These are phyloP conservation scores for Esox lucius DNA, from an alignment of 2,797 vertebrate genomes.

Conservation along the genomic window DNA sequence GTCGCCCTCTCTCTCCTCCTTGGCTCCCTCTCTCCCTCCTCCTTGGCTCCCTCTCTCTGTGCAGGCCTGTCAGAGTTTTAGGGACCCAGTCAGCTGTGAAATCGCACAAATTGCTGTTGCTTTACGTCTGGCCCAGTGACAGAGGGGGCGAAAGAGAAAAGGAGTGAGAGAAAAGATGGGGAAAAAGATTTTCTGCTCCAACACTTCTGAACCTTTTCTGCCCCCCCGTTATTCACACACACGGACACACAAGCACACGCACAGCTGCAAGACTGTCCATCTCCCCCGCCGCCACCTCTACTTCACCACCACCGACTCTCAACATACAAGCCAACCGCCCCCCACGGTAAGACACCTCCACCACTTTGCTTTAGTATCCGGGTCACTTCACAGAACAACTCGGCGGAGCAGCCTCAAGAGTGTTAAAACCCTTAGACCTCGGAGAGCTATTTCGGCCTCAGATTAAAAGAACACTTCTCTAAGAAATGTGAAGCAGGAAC, in stretches of 20 bases:
- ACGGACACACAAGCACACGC: slow-evolving; percentile 49
- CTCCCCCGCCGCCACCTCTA: slow-evolving; percentile 4
- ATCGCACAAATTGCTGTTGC: slow-evolving; percentile 84
- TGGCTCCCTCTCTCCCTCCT: slow-evolving; percentile 32
- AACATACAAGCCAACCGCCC: slow-evolving; percentile 50
- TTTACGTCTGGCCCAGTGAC: slow-evolving; percentile 74
- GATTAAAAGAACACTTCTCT: slow-evolving; percentile 48
- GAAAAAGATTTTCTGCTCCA: slow-evolving; percentile 76
- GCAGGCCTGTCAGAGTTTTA: slow-evolving; percentile 79
- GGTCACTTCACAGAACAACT: slow-evolving; percentile 77
- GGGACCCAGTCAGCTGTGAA: slow-evolving; percentile 78
- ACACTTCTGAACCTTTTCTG: slow-evolving; percentile 75
- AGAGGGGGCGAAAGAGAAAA: slow-evolving; percentile 61
- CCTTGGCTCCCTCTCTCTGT: slow-evolving; percentile 50
- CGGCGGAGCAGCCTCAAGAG: slow-evolving; percentile 62
- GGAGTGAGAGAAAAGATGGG: slow-evolving; percentile 28
- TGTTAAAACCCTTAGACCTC: slow-evolving; percentile 56
- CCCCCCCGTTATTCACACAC: slow-evolving; percentile 61
- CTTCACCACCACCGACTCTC: slow-evolving; percentile 44
- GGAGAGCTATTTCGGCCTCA: slow-evolving; percentile 49
- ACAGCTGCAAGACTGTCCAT: slow-evolving; percentile 64
- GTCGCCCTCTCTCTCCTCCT: slow-evolving; percentile 32
- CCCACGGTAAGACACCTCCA: slow-evolving; percentile 69
- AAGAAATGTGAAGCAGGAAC: slow-evolving; percentile 40
- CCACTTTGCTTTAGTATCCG: slow-evolving; percentile 73